Base-by-base conservation (phyloP, 2,888 invertebrate genomes). In the Drosophila gaucha region DNA sequence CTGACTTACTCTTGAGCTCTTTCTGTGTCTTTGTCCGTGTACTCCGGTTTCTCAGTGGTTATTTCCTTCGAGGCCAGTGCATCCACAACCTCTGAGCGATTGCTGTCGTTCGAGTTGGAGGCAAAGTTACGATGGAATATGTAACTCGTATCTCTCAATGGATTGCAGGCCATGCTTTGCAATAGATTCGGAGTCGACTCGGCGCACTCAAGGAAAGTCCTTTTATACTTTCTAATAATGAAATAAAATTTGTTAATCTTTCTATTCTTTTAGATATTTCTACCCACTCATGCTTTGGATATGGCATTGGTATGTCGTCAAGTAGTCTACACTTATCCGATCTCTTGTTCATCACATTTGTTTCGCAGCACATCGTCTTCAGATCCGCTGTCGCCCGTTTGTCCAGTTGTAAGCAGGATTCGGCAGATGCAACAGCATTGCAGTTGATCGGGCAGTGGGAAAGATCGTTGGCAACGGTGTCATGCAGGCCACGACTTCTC, bases 351-450 rank as follows among this genome's bases (percentile, higher is more conserved):
- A 14, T 2, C 24, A 14, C 9, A 9, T 4, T 14, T 0, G 8
- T 14, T 4, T 2, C 6, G 24, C 39, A 14, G 24, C 20, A 18
- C 39, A 22, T 41, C 14, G 22, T 24, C 39, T 1, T 22, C 9
- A 14, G 39, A 24, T 3, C 22, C 39, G 14, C 9, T 5, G 14
- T 5, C 14, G 14, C 41, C 14, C 4, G 24, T 10, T 6, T 38
- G n/a, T 16, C 24, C 24, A 41, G 14, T 6, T 14, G 41, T 10
- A 41, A 10, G 2, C 41, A 14, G 24, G 14, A 41, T 10, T 41
- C 24, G 10, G 2, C 41, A 26, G 41, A 41, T 14, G 41, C 41
- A 41, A 41, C 9, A 41, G 41, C 41, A 24, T 41, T 41, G 10
- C 2, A 6, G 1, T 26, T 41, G 41, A 2, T 16, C 24, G 8